Evolutionary conservation across 2,113 vertebrate genomes (phyloP).

Genomic region (Dromas ardeola): DNA sequence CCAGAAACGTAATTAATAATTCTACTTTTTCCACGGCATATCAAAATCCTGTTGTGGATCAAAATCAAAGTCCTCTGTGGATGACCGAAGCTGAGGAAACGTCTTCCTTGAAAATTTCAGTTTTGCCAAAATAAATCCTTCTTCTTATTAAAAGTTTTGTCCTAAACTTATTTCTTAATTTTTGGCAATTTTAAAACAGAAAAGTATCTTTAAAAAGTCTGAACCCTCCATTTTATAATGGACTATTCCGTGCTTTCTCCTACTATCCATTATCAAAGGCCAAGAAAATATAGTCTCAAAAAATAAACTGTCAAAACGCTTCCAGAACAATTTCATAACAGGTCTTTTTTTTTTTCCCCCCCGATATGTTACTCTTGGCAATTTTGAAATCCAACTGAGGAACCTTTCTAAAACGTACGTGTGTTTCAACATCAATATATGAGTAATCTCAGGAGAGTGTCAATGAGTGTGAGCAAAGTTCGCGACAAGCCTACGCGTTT

Average conservation of each 20-base stretch:
- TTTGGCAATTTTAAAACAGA: neutral
- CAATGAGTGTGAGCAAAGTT: neutral
- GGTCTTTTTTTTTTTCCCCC: neutral
- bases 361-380: neutral
- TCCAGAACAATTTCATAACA: neutral
- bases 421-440: accelerated
- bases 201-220: neutral
- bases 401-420: accelerated
- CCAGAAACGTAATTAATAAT: neutral
- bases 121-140: neutral
- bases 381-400: neutral
- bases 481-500: accelerated
- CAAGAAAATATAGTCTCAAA: neutral
- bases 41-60: neutral
- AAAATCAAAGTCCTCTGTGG: neutral
- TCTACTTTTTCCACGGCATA: neutral
- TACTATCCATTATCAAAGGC: neutral
- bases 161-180: neutral
- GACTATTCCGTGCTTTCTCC: neutral
- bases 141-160: neutral
- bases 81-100: neutral
- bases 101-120: neutral
- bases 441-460: accelerated
- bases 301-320: neutral
- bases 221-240: neutral